These are phyloP conservation scores for Saccopteryx bilineata DNA, from an alignment of 2,113 vertebrate genomes.

Conservation along the genomic window DNA sequence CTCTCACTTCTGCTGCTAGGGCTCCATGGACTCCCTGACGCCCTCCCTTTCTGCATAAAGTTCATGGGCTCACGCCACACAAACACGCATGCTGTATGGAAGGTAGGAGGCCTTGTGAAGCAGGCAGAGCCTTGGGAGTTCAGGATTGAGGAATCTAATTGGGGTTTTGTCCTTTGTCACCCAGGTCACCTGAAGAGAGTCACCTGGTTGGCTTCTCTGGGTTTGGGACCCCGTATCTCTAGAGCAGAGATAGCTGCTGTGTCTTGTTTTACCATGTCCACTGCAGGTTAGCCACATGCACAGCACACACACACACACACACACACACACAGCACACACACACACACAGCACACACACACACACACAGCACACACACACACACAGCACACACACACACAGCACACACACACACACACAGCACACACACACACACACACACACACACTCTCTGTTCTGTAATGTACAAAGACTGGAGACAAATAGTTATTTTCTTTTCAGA, in stretches of 20 bases:
- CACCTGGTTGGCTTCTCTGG: not conserved
- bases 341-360: not conserved
- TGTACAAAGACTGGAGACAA: not conserved
- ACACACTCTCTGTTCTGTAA: not conserved
- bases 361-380: not conserved
- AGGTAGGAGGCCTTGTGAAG: not conserved
- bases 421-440: not conserved
- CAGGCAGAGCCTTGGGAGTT: not conserved
- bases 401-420: not conserved
- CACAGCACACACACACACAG: too few species aligned
- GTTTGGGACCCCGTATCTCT: not conserved
- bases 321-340: not conserved
- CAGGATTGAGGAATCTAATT: not conserved
- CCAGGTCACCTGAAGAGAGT: not conserved
- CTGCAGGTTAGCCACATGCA: not conserved
- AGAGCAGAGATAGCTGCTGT: not conserved
- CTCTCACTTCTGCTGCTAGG: not conserved
- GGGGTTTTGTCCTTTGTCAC: not conserved
- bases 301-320: not conserved
- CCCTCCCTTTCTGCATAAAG: not conserved
- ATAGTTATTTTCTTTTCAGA: conserved; percentile 59
- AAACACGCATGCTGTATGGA: not conserved
- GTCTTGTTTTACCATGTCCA: not conserved
- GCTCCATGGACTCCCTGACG: not conserved
- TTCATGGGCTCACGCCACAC: not conserved